These are phyloP conservation scores for Lutraria rhynchaena DNA, from an alignment of 1,140 invertebrate species.

Conservation along the genomic window DNA sequence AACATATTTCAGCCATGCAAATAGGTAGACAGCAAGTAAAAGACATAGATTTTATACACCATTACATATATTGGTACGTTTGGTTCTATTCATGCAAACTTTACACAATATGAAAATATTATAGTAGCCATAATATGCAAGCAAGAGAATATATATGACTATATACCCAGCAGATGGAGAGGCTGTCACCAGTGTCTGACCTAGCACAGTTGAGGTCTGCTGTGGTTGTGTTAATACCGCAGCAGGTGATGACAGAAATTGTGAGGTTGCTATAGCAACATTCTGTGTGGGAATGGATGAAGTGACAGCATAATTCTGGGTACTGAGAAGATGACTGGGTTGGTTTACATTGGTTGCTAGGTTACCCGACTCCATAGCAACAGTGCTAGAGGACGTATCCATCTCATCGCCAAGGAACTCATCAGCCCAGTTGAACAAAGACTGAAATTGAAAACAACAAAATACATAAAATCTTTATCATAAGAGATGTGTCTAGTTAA, in stretches of 20 bases:
- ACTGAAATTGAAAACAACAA: slow-evolving; percentile 8
- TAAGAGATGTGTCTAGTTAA: too few species aligned
- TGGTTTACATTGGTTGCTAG: slow-evolving; percentile 47
- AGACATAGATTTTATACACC: too few species aligned
- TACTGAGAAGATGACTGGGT: slow-evolving; percentile 18
- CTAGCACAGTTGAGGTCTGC: slow-evolving; percentile 16
- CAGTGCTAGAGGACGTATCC: slow-evolving; percentile 9
- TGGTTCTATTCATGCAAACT: too few species aligned
- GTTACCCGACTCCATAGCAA: slow-evolving; percentile 55
- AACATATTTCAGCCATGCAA: too few species aligned
- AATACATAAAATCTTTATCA: neutral
- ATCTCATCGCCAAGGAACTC: slow-evolving; percentile 46
- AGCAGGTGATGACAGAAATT: slow-evolving; percentile 14
- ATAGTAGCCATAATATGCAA: too few species aligned
- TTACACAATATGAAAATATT: too few species aligned
- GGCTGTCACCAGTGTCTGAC: slow-evolving; percentile 8
- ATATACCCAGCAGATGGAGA: slow-evolving; percentile 21
- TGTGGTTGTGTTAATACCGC: neutral
- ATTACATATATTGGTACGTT: too few species aligned
- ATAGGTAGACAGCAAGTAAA: too few species aligned
- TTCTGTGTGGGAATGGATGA: slow-evolving; percentile 42
- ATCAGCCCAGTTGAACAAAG: slow-evolving; percentile 57
- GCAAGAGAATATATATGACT: neutral
- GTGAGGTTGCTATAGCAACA: slow-evolving; percentile 23
- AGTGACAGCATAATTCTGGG: slow-evolving; percentile 49